Evolutionary conservation across 1,140 invertebrate species (phyloP).

Genomic region (Scaptomyza montana): DNA sequence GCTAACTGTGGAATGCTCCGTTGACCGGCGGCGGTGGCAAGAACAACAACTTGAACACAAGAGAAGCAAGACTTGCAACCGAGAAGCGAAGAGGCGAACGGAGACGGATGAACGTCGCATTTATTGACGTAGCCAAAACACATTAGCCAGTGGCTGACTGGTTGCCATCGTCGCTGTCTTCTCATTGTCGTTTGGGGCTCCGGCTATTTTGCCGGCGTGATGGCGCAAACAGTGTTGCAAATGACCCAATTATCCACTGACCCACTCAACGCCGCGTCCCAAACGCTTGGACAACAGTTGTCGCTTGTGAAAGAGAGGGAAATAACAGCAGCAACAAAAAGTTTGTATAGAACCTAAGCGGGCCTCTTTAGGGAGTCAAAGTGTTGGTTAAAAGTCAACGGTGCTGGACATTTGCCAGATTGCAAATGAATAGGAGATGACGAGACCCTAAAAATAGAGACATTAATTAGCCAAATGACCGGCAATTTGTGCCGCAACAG

Average conservation of each 20-base stretch:
- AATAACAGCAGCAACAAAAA: constrained; percentile 26
- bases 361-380: constrained; percentile 42
- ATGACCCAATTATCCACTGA: constrained; percentile 84
- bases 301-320: constrained; percentile 49
- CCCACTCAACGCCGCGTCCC: constrained; percentile 72
- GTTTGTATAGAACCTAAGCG: constrained; percentile 44
- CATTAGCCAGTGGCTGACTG: constrained; percentile 61
- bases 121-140: constrained; percentile 77
- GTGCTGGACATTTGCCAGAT: background rate
- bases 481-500: constrained; percentile 54
- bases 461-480: constrained; percentile 81
- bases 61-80: background rate
- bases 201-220: constrained; percentile 45
- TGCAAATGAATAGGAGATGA: constrained; percentile 51
- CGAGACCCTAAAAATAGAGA: constrained; percentile 73
- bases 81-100: constrained; percentile 5
- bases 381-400: constrained; percentile 27
- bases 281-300: constrained; percentile 57
- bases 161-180: constrained; percentile 1
- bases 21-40: constrained; percentile 43
- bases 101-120: constrained; percentile 52
- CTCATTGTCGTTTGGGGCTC: constrained; percentile 18
- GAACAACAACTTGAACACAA: constrained; percentile 13
- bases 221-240: constrained; percentile 82
- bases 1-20: constrained; percentile 54